phyloP scores from a whole-genome alignment of 2,888 invertebrate species.

The Himalopsyche kuldschensis region DNA sequence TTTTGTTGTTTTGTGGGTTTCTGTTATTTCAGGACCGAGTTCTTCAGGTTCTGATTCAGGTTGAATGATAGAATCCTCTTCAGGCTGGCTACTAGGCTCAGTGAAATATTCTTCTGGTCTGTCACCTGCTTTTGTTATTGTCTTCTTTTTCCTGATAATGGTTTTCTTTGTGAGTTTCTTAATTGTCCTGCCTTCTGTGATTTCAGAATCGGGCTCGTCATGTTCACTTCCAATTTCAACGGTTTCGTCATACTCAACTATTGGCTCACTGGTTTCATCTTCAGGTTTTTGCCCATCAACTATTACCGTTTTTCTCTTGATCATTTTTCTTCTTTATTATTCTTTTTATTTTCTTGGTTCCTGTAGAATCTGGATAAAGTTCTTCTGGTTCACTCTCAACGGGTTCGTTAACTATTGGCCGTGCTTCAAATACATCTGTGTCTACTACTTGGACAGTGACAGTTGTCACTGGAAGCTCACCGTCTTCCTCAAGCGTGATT shows the following conservation, averaged over 20 bases:
- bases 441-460: slow-evolving; percentile 39
- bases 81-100: slow-evolving; percentile 38
- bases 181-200: slow-evolving; percentile 41
- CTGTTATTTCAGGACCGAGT: slow-evolving; percentile 21
- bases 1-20: not conserved
- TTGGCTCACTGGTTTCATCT: slow-evolving; percentile 38
- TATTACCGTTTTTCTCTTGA: too few species aligned
- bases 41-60: slow-evolving; percentile 41
- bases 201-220: slow-evolving; percentile 34
- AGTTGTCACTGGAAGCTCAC: slow-evolving; percentile 42
- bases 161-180: too few species aligned
- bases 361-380: not conserved
- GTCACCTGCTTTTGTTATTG: too few species aligned
- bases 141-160: too few species aligned
- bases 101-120: too few species aligned
- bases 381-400: too few species aligned
- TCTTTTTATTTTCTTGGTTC: not conserved
- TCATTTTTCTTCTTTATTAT: not conserved
- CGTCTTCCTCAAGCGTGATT: slow-evolving; percentile 48
- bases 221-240: slow-evolving; percentile 40
- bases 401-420: slow-evolving; percentile 5
- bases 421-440: slow-evolving; percentile 35
- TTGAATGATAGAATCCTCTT: too few species aligned
- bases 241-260: slow-evolving; percentile 45
- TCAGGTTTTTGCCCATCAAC: too few species aligned